Percentiles rank a stretch among this genome's conserved stretches.
phyloP scores from a whole-genome alignment of 2,888 invertebrate genomes.

The Trichogramma dendrolimi region DNA sequence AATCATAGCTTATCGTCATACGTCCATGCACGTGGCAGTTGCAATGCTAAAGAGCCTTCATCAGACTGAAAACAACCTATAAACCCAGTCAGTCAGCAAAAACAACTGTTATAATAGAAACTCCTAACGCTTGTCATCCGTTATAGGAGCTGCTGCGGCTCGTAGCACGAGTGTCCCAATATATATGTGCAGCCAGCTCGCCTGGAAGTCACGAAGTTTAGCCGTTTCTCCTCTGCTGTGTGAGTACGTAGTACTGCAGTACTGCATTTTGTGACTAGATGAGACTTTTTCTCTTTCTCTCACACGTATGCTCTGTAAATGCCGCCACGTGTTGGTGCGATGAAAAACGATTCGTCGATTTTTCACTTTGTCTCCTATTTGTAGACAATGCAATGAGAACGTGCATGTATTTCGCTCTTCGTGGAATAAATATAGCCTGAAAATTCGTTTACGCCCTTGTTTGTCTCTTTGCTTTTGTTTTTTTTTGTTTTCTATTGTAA shows the following conservation, averaged over 20 bases:
- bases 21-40: too few species aligned
- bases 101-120: too few species aligned
- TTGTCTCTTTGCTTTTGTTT: constrained; percentile 7
- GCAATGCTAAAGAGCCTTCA: too few species aligned
- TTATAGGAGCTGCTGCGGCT: too few species aligned
- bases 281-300: neutral
- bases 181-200: neutral
- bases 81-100: too few species aligned
- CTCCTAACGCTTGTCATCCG: too few species aligned
- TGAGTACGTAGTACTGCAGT: neutral
- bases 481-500: neutral
- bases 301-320: neutral
- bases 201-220: constrained; percentile 17
- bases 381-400: neutral
- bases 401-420: constrained; percentile 5
- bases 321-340: constrained; percentile 2
- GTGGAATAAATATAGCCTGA: constrained; percentile 21
- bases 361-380: constrained; percentile 22
- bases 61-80: too few species aligned
- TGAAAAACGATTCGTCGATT: constrained; percentile 23
- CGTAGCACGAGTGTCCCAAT: too few species aligned
- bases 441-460: constrained; percentile 13
- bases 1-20: too few species aligned
- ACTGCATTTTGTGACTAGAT: too few species aligned
- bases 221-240: neutral